Evolutionary conservation across 2,888 invertebrate species (phyloP).

Genomic region (Megamerina dolium): DNA sequence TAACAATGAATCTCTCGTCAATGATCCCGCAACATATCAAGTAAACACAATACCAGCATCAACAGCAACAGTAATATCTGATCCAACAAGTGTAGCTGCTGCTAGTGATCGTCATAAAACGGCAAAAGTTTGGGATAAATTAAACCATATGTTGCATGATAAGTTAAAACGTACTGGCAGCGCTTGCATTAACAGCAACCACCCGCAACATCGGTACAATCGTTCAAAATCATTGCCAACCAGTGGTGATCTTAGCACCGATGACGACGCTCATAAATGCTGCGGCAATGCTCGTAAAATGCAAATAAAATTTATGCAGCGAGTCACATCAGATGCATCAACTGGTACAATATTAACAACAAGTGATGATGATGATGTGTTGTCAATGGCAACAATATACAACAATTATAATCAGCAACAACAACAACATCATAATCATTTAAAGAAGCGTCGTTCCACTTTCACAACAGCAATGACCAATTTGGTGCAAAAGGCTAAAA

Average conservation of each 20-base stretch:
- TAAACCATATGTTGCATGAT: conserved; percentile 72
- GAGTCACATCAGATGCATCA: too few species aligned
- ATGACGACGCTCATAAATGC: too few species aligned
- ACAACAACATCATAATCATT: too few species aligned
- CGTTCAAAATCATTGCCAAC: conserved; percentile 78
- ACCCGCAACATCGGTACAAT: conserved; percentile 45
- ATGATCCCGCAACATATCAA: too few species aligned
- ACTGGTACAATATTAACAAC: too few species aligned
- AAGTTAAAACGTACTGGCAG: conserved; percentile 60
- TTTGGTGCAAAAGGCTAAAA: conserved; percentile 76
- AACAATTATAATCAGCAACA: too few species aligned
- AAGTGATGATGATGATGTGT: too few species aligned
- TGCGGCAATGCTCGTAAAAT: too few species aligned
- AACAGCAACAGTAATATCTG: conserved; percentile 17
- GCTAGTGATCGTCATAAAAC: conserved; percentile 13
- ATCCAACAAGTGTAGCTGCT: conserved; percentile 16
- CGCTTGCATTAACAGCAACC: too few species aligned
- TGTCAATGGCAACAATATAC: too few species aligned
- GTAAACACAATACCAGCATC: conserved; percentile 20
- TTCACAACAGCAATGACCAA: conserved; percentile 80
- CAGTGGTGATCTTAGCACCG: conserved; percentile 49
- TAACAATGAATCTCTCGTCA: too few species aligned
- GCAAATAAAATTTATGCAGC: conserved; percentile 33
- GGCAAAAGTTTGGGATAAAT: conserved; percentile 50
- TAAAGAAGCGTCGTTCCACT: too few species aligned